Conservation (phyloP, 2,888 invertebrate species). For the Portevinia maculata region DNA sequence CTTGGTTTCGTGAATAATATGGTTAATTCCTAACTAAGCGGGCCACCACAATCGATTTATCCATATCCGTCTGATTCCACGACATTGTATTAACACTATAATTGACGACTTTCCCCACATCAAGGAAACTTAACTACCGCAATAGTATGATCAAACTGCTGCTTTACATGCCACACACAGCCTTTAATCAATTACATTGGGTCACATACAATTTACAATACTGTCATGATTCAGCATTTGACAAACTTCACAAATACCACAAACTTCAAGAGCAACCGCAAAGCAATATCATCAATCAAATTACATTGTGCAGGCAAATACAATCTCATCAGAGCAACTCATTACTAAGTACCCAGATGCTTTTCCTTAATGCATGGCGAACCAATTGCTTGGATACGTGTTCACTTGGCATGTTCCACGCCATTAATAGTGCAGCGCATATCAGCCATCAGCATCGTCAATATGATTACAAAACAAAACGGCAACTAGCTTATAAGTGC, state of each 20-base stretch:
- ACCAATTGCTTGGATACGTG: constrained; percentile 13
- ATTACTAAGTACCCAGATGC: constrained; percentile 42
- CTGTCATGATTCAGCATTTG: not conserved
- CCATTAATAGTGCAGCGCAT: constrained; percentile 1
- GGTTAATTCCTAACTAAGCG: too few relatives aligned
- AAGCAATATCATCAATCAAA: constrained; percentile 45
- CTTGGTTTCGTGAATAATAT: too few relatives aligned
- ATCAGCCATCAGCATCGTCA: constrained; percentile 17
- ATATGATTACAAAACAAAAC: constrained; percentile 45
- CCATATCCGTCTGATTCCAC: too few relatives aligned
- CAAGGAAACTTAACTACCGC: too few relatives aligned
- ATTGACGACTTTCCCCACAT: too few relatives aligned
- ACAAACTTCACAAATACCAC: not conserved
- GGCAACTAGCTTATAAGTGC: constrained; percentile 3
- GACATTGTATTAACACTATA: too few relatives aligned
- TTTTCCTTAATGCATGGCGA: constrained; percentile 5
- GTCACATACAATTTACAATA: not conserved
- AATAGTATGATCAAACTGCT: too few relatives aligned
- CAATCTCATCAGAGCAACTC: constrained; percentile 34
- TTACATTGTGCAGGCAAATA: constrained; percentile 18
- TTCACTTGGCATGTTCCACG: constrained; percentile 25
- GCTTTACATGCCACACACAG: not conserved
- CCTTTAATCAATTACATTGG: not conserved
- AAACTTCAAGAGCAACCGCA: constrained; percentile 25
- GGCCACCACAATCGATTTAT: too few relatives aligned